A percentile compares a stretch with the other conserved stretches of the same genome.
phyloP scores from a whole-genome alignment of 2,113 vertebrate genomes.

The Diadophis punctatus region DNA sequence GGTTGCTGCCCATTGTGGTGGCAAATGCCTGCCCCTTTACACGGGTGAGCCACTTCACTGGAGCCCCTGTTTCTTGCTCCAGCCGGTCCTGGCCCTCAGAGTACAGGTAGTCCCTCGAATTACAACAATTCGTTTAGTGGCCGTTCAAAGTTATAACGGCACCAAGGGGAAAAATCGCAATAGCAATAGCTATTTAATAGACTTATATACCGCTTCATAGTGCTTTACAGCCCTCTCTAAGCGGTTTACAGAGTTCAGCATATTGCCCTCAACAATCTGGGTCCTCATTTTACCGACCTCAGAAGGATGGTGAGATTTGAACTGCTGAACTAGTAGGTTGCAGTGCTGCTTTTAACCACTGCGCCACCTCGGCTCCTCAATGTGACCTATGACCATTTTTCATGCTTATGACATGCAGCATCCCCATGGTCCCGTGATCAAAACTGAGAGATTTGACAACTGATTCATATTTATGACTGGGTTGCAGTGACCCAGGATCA shows the following conservation, averaged over 20 bases:
- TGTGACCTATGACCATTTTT: neutral
- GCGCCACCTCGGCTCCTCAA: too few species aligned
- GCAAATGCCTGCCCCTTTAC: constrained; percentile 13
- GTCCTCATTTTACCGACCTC: too few species aligned
- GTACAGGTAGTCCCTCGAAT: neutral
- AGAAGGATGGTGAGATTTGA: too few species aligned
- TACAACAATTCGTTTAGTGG: neutral
- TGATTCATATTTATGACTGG: too few species aligned
- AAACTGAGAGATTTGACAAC: neutral
- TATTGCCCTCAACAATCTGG: too few species aligned
- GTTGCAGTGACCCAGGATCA: neutral
- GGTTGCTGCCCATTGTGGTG: neutral
- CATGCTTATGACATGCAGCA: neutral
- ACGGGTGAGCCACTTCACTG: constrained; percentile 13
- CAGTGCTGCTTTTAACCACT: too few species aligned
- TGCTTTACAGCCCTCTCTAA: too few species aligned
- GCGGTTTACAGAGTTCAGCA: too few species aligned
- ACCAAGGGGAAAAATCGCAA: accelerated
- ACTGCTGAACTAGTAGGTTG: too few species aligned
- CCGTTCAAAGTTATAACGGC: neutral
- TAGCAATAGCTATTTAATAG: too few species aligned
- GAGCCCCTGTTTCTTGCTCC: too few species aligned
- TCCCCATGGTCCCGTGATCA: neutral
- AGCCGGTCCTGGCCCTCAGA: neutral
- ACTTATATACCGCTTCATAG: too few species aligned